Evolutionary conservation across 2,797 vertebrate genomes (phyloP).

Genomic region (Numenius phaeopus): DNA sequence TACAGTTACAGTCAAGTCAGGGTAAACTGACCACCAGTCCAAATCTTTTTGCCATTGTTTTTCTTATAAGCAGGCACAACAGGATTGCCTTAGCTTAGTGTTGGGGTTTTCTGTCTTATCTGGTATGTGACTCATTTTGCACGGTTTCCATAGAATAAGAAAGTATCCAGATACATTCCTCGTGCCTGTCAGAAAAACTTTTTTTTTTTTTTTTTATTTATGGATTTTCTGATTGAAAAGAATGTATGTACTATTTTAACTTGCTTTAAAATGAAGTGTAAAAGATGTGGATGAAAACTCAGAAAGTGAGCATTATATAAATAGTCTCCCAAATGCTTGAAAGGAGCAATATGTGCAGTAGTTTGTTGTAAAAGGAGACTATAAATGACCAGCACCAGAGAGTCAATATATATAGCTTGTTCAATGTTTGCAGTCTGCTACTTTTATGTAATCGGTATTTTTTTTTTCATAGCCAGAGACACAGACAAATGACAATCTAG

Average conservation of each 20-base stretch:
- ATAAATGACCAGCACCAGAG: background rate
- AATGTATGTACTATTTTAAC: background rate
- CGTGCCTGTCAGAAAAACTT: background rate
- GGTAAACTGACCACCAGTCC: background rate
- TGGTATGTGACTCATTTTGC: background rate
- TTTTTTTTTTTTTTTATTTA: background rate
- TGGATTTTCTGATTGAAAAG: background rate
- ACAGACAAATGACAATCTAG: background rate
- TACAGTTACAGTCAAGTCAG: background rate
- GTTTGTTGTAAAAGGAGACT: background rate
- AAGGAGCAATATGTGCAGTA: background rate
- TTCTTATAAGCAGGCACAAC: background rate
- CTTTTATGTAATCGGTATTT: background rate
- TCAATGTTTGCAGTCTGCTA: background rate
- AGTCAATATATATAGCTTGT: background rate
- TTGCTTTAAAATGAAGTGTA: constrained; percentile 6
- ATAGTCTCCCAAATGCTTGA: background rate
- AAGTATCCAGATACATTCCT: background rate
- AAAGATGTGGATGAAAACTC: background rate
- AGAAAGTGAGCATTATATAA: background rate
- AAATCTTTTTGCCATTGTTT: constrained; percentile 12
- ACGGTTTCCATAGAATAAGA: background rate
- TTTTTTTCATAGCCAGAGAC: background rate
- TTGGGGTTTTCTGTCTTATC: background rate
- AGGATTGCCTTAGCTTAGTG: background rate